Conservation (phyloP, 2,888 invertebrate genomes). For the Heliconius sara region DNA sequence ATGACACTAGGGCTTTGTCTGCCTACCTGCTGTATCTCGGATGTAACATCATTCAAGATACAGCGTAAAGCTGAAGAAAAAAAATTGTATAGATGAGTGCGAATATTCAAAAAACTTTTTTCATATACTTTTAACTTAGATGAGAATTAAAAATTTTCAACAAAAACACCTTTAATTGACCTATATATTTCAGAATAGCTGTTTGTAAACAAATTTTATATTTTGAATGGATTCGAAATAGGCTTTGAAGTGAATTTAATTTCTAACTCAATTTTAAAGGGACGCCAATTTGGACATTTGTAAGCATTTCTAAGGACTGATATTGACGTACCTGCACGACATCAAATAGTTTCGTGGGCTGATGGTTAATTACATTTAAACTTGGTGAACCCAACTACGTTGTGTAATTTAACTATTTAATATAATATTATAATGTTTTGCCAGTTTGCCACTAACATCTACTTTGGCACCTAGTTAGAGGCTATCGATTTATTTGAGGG, state of each 20-base stretch:
- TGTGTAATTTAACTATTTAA: conserved; percentile 2
- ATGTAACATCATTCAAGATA: no score
- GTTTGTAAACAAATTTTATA: neutral
- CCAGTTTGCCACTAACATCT: neutral
- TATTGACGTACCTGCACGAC: neutral
- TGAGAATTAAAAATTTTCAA: neutral
- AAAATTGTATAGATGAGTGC: no score
- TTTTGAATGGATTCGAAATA: neutral
- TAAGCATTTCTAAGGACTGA: neutral
- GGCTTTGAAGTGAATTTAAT: neutral
- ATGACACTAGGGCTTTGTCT: no score
- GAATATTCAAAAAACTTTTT: neutral
- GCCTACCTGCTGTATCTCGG: no score
- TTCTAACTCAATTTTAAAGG: conserved; percentile 10
- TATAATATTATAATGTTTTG: no score
- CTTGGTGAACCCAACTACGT: conserved; percentile 17
- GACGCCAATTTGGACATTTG: neutral
- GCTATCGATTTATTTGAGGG: conserved; percentile 3
- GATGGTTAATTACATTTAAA: conserved; percentile 17
- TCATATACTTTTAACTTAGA: neutral
- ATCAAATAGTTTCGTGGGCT: conserved; percentile 13
- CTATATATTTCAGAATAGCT: neutral
- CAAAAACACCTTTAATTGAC: neutral
- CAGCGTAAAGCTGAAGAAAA: no score
- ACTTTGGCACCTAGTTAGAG: neutral